Base-by-base conservation (phyloP, 2,113 vertebrate species). In the Scophthalmus maximus region DNA sequence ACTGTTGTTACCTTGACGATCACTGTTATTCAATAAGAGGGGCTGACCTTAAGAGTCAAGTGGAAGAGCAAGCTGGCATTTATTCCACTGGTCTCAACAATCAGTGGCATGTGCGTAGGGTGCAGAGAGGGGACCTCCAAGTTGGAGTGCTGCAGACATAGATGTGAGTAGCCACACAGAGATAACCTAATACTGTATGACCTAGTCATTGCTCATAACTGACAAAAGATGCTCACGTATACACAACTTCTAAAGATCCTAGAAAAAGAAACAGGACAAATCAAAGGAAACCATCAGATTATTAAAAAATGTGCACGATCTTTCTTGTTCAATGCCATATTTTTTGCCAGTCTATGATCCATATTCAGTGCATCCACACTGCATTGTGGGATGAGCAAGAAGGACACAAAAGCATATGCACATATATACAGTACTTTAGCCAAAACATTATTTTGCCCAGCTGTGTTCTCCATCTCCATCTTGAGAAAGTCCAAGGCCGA, bases 31-130 rank as follows among this genome's bases (percentile, higher is more conserved):
- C 57, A 77, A 51, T 52, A 7, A 58, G 51, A 64, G 53, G 10
- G 68, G 25, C 15, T 74, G 70, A 20, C 66, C 76, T 81, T 66
- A 66, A 63, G 18, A 58, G 22, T 52, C 18, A 61, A 71, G 40
- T 0, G 0, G 42, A 78, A 32, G 44, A 55, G 42, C 29, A 29
- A 56, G 22, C 47, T 17, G 38, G 14, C 57, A 55, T 79, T 76
- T 47, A 38, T 47, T 36, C 18, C 46, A 23, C 68, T 68, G 46
- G 8, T 61, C 47, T 55, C 30, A n/a, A 30, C 9, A 29, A 57
- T 63, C 69, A 62, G 62, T 18, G 15, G 18, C 26, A 57, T 77
- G 50, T 59, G 30, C 8, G 25, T 23, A 11, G 26, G 17, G 36
- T 73, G 53, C 47, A 67, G 26, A 62, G 52, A 20, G 15, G 47